phyloP scores from a whole-genome alignment of 35 echinoderm and acorn worm genomes.

The Holothuria glaberrima region DNA sequence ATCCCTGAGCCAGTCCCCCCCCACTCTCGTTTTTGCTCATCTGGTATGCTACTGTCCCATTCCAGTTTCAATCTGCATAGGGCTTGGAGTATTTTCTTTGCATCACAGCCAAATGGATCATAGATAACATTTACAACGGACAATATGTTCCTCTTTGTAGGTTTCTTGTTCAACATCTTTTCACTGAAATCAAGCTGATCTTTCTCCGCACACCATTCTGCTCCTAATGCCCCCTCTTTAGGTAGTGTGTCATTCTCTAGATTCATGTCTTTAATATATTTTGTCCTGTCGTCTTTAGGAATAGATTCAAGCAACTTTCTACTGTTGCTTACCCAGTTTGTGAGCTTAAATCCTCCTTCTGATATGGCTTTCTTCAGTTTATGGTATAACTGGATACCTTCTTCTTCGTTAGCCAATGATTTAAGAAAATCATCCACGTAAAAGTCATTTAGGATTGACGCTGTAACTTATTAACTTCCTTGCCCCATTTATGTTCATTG shows the following conservation, averaged over 20 bases:
- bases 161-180: conserved; percentile 30
- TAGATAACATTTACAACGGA: conserved; percentile 58
- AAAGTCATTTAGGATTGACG: conserved; percentile 57
- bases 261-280: conserved; percentile 55
- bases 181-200: conserved; percentile 55
- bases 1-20: conserved; percentile 57
- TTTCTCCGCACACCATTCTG: conserved; percentile 55
- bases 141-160: conserved; percentile 72
- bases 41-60: conserved; percentile 67
- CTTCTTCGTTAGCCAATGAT: conserved; percentile 61
- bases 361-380: conserved; percentile 20
- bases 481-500: conserved; percentile 6
- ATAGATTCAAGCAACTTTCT: conserved; percentile 60
- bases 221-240: conserved; percentile 71
- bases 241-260: conserved; percentile 49
- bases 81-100: conserved; percentile 75
- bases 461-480: conserved; percentile 32
- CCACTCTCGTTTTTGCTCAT: conserved; percentile 43
- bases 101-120: conserved; percentile 68
- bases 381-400: conserved; percentile 29
- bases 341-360: conserved; percentile 67
- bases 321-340: conserved; percentile 77
- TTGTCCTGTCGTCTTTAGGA: conserved; percentile 59
- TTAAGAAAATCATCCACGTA: conserved; percentile 80
- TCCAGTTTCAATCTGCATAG: conserved; percentile 1